A percentile compares a stretch with the other conserved stretches of the same genome.
Conservation (phyloP, 2,888 invertebrate species). For the Tachina grossa region DNA sequence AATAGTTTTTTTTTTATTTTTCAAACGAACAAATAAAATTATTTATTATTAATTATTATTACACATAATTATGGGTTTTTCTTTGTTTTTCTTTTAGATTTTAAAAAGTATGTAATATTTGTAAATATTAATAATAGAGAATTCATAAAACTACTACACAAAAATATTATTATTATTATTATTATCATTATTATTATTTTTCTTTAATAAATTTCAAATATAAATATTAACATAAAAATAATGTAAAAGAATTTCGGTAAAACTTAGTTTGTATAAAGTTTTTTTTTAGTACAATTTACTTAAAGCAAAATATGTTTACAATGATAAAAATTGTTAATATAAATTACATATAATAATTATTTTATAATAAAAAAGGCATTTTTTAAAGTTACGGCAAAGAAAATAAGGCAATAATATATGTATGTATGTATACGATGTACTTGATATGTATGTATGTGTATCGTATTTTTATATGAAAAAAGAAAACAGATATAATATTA, state of each 20-base stretch:
- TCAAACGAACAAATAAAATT: slow-evolving; percentile 74
- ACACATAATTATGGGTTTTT: slow-evolving; percentile 68
- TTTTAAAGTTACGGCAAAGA: slow-evolving; percentile 66
- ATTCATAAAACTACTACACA: slow-evolving; percentile 41
- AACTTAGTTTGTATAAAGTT: slow-evolving; percentile 36
- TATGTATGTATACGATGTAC: not conserved
- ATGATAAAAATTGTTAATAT: slow-evolving; percentile 36
- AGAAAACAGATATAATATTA: not conserved
- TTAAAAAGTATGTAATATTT: slow-evolving; percentile 29
- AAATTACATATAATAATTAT: slow-evolving; percentile 45
- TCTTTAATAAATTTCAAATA: slow-evolving; percentile 44
- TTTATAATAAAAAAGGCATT: slow-evolving; percentile 59
- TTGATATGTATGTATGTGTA: not conserved
- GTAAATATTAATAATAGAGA: slow-evolving; percentile 51
- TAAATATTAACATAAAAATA: slow-evolving; percentile 47
- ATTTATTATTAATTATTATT: slow-evolving; percentile 72
- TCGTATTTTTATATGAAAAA: slow-evolving; percentile 1
- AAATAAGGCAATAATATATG: slow-evolving; percentile 63
- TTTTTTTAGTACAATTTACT: slow-evolving; percentile 38
- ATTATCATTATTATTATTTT: not conserved
- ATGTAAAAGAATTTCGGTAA: slow-evolving; percentile 40
- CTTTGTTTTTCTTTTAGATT: slow-evolving; percentile 46
- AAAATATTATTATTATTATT: slow-evolving; percentile 25
- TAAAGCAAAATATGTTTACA: slow-evolving; percentile 30
- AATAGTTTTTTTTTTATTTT: slow-evolving; percentile 58